Evolutionary conservation across 2,113 vertebrate genomes (phyloP), one percentile per base, ranked within the genome.

Genomic region (Albula glossodonta): DNA sequence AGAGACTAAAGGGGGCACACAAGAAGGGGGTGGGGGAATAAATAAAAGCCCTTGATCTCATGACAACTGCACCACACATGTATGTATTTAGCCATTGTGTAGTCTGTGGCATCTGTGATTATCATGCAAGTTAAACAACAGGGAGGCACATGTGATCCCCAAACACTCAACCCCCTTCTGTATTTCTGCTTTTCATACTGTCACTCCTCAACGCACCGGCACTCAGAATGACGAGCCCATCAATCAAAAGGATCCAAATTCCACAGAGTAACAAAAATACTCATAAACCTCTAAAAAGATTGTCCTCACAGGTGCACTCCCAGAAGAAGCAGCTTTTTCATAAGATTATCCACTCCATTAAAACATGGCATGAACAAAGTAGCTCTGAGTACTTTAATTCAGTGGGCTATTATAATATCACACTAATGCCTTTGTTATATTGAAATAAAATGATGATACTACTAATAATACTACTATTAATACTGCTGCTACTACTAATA

Each of bases 301-400:
- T 74, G 81, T 88, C 85, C 86, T 83, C 84, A 57, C 82, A 89
- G 86, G 88, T 86, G 83, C 88, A 86, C 85, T 66, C 80, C 86
- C 86, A 78, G 15, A 57, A 86, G 53, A 83, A 90, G 89, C 86
- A 89, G 81, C 88, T 89, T 85, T 89, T 89, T 90, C 88, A 86
- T 77, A 87, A 85, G 89, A 91, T 91, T 92, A 91, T 88, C 88
- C 85, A 89, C 87, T 89, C 89, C 88, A 91, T 91, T 90, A 91
- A 90, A 90, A 91, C 83, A 89, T 88, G 86, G 81, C 78, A 78
- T 86, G 0, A 15, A 51, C 74, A 56, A 77, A 19, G 25, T 17
- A n/a, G n/a, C n/a, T n/a, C n/a, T n/a, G n/a, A n/a, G n/a, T n/a
- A n/a, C n/a, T n/a, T n/a, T n/a, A n/a, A n/a, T n/a, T n/a, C n/a